Conservation (phyloP, 2,888 invertebrate species). For the Drosophila gaucha region DNA sequence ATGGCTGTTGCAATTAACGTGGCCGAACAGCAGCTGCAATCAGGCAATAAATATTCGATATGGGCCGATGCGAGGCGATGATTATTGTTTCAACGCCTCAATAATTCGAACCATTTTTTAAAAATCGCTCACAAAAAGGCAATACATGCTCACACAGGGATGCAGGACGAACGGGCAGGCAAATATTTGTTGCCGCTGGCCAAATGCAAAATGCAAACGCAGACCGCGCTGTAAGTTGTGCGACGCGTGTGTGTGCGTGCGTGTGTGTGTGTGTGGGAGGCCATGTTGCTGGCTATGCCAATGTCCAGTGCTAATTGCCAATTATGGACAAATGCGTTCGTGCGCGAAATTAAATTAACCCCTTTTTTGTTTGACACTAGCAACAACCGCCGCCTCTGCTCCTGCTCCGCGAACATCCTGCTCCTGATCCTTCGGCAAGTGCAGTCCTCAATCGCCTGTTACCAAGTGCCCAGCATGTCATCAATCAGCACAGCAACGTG, state of each 20-base stretch:
- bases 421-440: constrained; percentile 32
- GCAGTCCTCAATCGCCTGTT: constrained; percentile 56
- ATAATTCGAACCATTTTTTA: constrained; percentile 65
- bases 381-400: constrained; percentile 3
- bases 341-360: constrained; percentile 83
- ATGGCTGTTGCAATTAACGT: constrained; percentile 65
- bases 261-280: constrained; percentile 19
- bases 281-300: constrained; percentile 60
- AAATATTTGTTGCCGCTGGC: constrained; percentile 72
- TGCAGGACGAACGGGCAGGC: constrained; percentile 38
- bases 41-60: constrained; percentile 56
- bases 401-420: neutral
- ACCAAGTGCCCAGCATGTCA: constrained; percentile 61
- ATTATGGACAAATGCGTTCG: constrained; percentile 82
- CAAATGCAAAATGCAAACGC: constrained; percentile 70
- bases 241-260: constrained; percentile 8
- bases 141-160: constrained; percentile 21
- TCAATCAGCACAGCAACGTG: constrained; percentile 63
- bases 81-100: constrained; percentile 78
- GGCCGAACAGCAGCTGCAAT: constrained; percentile 66
- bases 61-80: constrained; percentile 51
- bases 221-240: constrained; percentile 47
- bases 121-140: constrained; percentile 57
- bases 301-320: constrained; percentile 82
- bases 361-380: constrained; percentile 64